Percentiles rank a stretch among this genome's conserved stretches.
These are phyloP conservation scores for Lasiommata megera DNA, from an alignment of 2,888 invertebrate genomes.

Conservation along the genomic window DNA sequence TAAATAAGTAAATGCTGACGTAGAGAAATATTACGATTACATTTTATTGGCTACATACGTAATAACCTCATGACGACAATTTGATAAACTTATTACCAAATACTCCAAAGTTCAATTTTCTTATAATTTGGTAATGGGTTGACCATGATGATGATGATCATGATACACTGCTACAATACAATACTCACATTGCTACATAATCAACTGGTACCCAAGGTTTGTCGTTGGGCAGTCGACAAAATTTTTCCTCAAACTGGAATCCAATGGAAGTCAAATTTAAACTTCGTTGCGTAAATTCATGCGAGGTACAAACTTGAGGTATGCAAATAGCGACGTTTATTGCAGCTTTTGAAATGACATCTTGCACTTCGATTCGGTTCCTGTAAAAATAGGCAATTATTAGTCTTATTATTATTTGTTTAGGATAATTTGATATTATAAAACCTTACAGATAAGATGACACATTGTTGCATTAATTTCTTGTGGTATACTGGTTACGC, in stretches of 20 bases:
- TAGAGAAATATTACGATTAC: not conserved
- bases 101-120: not conserved
- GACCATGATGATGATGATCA: no score
- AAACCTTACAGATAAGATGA: no score
- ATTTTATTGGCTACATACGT: no score
- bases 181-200: conserved; percentile 61
- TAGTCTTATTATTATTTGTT: no score
- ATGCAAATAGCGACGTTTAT: conserved; percentile 53
- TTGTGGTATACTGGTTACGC: no score
- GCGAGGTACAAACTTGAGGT: conserved; percentile 56
- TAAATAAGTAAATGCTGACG: not conserved
- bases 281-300: conserved; percentile 44
- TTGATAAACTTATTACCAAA: not conserved
- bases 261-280: conserved; percentile 41
- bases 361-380: conserved; percentile 15
- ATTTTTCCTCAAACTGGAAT: conserved; percentile 45
- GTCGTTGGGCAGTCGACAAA: conserved; percentile 60
- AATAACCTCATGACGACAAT: not conserved
- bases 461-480: no score
- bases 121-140: no score
- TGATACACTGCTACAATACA: no score
- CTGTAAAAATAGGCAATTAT: not conserved
- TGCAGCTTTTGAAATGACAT: conserved; percentile 22
- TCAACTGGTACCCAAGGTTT: conserved; percentile 63
- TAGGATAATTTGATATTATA: no score